Conservation (phyloP, 1,140 invertebrate genomes). For the Drosophila parabipectinata region DNA sequence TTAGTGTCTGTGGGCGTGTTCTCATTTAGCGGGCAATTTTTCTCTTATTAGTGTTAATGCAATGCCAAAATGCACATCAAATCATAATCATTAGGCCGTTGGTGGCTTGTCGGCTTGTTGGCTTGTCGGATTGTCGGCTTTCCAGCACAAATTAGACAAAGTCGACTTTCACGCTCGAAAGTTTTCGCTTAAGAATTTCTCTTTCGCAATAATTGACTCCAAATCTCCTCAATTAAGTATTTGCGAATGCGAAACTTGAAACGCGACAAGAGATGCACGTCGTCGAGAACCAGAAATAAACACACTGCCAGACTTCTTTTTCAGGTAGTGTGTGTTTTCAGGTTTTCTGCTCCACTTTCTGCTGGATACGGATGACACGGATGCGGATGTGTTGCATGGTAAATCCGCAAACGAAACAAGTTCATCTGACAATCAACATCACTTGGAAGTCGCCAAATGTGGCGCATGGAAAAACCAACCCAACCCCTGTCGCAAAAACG, state of each 20-base stretch:
- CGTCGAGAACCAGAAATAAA: conserved; percentile 67
- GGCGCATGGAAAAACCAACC: conserved; percentile 45
- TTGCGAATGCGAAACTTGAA: conserved; percentile 45
- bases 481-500: not conserved
- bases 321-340: conserved; percentile 40
- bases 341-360: conserved; percentile 77
- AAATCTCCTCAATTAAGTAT: conserved; percentile 77
- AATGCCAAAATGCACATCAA: conserved; percentile 54
- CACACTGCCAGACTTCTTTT: conserved; percentile 26
- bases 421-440: conserved; percentile 75
- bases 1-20: conserved; percentile 47
- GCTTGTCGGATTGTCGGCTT: conserved; percentile 33
- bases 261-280: conserved; percentile 28
- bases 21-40: conserved; percentile 60
- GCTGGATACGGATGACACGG: conserved; percentile 58
- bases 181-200: conserved; percentile 74
- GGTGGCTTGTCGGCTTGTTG: conserved; percentile 8
- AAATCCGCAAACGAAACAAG: conserved; percentile 73
- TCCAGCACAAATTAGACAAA: conserved; percentile 63
- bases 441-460: conserved; percentile 39
- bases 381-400: conserved; percentile 67
- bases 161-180: conserved; percentile 72
- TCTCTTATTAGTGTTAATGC: conserved; percentile 42
- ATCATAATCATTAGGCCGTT: conserved; percentile 33
- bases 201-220: conserved; percentile 78